Base-by-base conservation (phyloP, 2,888 invertebrate genomes). In the Drosophila mulleri region DNA sequence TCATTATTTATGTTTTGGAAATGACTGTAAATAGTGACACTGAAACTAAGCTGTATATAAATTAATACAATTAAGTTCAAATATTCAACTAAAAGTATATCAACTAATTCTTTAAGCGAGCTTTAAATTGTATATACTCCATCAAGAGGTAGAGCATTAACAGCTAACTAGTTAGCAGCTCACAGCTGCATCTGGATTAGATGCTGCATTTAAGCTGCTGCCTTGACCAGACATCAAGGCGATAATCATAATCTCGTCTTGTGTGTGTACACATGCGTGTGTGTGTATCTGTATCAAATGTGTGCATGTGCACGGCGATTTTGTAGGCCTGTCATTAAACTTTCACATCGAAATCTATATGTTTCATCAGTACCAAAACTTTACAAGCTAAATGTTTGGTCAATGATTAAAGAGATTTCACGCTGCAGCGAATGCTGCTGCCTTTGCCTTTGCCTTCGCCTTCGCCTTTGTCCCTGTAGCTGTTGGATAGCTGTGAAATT, bases 331-430 rank as follows among this genome's bases (percentile, higher is more conserved):
- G 79, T 69, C 71, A 72, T 72, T 75, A 88, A 88, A 84, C 83
- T 88, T 84, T 84, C 88, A 83, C 83, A 72, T 78, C 69, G 83
- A 75, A 88, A 88, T 84, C 83, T 84, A 88, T 83, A 78, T 84
- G 63, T 88, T 88, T 86, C 81, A 84, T 88, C 83, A 65, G 53
- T 61, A 62, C 66, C 53, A 64, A 75, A 48, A 65, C 52, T 67
- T 41, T 73, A 72, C 60, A 50, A 65, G 68, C 54, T 69, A 54
- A 54, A 71, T 68, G 58, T 76, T 70, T 78, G 78, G 53, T 60
- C 75, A 68, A 67, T 75, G 75, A 86, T 84, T 83, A 83, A 84
- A 86, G 48, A 68, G 80, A 75, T 81, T 81, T 88, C 72, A 86
- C 75, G 78, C 78, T 78, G 75, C 72, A 81, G 6, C 73, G 58